A percentile compares a stretch with the other conserved stretches of the same genome.
Conservation (phyloP, 2,113 vertebrate species). For the Mola mola region DNA sequence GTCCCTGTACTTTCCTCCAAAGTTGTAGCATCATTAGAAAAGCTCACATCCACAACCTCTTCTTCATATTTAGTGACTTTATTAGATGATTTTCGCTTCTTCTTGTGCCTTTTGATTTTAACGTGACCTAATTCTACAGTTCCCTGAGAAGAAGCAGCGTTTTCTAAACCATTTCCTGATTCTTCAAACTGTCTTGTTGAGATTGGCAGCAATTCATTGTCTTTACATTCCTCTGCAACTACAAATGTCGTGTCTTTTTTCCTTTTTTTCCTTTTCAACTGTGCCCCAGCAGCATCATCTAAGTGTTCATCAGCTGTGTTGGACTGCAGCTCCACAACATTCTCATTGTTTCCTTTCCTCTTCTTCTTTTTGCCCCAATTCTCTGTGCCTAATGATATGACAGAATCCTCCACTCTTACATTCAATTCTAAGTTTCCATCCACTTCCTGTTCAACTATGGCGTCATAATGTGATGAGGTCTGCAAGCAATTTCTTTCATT, state of each 20-base stretch:
- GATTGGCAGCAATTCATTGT: neutral
- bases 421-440: neutral
- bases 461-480: neutral
- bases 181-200: neutral
- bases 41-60: neutral
- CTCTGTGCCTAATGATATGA: neutral
- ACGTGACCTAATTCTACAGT: neutral
- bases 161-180: neutral
- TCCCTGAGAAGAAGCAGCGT: neutral
- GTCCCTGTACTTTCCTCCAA: neutral
- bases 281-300: neutral
- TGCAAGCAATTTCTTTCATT: neutral
- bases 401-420: neutral
- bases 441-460: neutral
- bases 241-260: neutral
- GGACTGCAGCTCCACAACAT: neutral
- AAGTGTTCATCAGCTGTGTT: neutral
- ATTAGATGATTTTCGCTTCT: conserved; percentile 3
- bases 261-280: conserved; percentile 9
- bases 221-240: neutral
- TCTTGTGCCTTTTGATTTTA: conserved; percentile 35
- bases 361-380: neutral
- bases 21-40: neutral
- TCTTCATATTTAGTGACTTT: neutral
- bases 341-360: neutral